Evolutionary conservation across 2,797 vertebrate genomes (phyloP), one percentile per base, ranked within the genome.

Genomic region (Xyrichtys novacula): DNA sequence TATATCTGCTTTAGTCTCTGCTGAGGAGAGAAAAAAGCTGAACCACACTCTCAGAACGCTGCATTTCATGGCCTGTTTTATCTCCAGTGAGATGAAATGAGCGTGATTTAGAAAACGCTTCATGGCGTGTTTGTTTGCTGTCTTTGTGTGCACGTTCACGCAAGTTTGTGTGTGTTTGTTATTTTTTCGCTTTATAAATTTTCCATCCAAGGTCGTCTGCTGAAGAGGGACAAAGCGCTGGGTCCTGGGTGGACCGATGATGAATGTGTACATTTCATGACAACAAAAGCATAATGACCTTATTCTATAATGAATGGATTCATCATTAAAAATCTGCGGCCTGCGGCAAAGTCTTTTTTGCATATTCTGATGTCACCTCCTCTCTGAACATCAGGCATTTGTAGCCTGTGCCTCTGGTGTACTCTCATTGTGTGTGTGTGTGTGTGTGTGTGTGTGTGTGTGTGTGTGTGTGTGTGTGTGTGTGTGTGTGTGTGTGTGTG

Each of bases 301-400:
- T 91, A 88, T 85, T 92, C 70, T 55, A 88, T 92, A 93, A 89
- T 92, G 91, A 92, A 89, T 91, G 84, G 96, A 96, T 97, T 97
- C 96, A 97, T 97, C 96, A 96, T 97, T 96, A 96, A 96, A 95
- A 95, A 94, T 87, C 94, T 94, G 89, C 95, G 95, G 95, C 96
- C 96, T 89, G 93, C 94, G 96, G 96, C 96, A 93, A 96, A 95
- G 95, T 93, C 94, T 96, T 97, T 91, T 92, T 88, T 96, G 95
- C 96, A 97, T 96, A 97, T 96, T 97, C 96, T 97, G 96, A 97
- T 96, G 95, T 97, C 96, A 95, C 95, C 93, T 89, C 95, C 94
- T 95, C 80, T 96, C 81, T 46, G 78, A 90, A 75, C 84, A 86
- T 89, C 83, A 81, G 80, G 78, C 71, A 65, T 86, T 84, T 80